phyloP scores from a whole-genome alignment of 2,113 vertebrate species.

The Bagarius yarrelli region DNA sequence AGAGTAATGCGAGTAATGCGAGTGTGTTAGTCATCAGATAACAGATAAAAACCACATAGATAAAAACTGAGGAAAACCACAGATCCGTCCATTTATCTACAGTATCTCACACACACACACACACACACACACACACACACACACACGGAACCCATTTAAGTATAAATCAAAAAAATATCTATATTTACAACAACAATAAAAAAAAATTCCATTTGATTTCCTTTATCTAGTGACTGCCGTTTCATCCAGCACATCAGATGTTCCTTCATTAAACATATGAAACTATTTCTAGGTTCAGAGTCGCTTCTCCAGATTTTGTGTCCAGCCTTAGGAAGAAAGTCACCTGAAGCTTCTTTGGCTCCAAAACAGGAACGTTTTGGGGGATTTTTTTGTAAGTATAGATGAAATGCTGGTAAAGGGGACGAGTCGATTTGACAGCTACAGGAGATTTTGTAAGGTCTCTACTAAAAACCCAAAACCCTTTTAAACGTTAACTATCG shows the following conservation, averaged over 20 bases:
- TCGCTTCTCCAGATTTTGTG: no score
- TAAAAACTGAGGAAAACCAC: slow-evolving; percentile 5
- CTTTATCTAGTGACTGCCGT: no score
- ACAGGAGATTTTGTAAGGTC: not conserved
- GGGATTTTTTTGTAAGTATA: no score
- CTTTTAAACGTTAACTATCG: not conserved
- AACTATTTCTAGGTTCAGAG: not conserved
- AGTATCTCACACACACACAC: no score
- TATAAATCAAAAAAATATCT: no score
- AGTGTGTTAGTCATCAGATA: not conserved
- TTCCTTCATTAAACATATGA: not conserved
- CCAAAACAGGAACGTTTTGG: not conserved
- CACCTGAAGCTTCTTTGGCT: not conserved
- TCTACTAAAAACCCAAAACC: not conserved
- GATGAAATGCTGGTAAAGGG: not conserved
- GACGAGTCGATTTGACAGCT: not conserved
- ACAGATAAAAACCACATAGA: slow-evolving; percentile 23
- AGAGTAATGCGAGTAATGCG: no score
- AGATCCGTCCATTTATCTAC: not conserved
- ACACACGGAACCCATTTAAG: no score
- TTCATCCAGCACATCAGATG: not conserved
- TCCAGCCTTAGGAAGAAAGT: no score
- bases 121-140: no score
- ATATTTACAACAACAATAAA: not conserved
- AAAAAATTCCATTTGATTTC: not conserved